Base-by-base conservation (phyloP, 1,140 invertebrate species). In the Hermetia illucens region DNA sequence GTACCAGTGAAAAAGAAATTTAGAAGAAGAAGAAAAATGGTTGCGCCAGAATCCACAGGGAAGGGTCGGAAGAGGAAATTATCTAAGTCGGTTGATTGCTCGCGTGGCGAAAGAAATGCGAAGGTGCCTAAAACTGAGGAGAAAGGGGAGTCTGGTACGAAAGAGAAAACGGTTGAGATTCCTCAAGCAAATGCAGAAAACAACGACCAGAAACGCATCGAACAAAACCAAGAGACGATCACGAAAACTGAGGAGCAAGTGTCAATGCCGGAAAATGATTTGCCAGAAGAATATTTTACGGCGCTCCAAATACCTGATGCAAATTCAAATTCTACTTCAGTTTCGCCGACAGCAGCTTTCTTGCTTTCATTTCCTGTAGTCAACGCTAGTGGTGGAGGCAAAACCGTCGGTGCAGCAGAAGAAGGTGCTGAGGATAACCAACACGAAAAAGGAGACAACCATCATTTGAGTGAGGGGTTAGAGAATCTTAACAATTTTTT, bases 311-410 rank as follows among this genome's bases (percentile, higher is more conserved):
- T 33, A 12, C 29, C 18, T 24, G 19, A 33, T 8, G 20, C 34
- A 27, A 22, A 24, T 3, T 27, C 20, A n/a, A 73, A 77, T 58
- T 64, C 70, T 1, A 72, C 74, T 50, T 75, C 72, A 1, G 72
- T 74, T 40, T 77, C 74, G 10, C 74, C 74, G 4, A 76, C 74
- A 4, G 74, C 72, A 10, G 74, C 74, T 2, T 77, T 76, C 44
- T 47, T 77, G 6, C 58, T 74, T 44, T 68, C 74, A 3, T 77
- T 77, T 45, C 74, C 74, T 2, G 48, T 76, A 2, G 73, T 76
- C 4, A 74, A 73, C 2, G 24, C 32, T 24, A 16, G 4, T 36
- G 21, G 22, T 16, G 35, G 4, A 6, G 5, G 35, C 17, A 5
- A 5, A 5, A 3, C 5, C 22, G 30, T 20, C 32, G 16, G 13